phyloP scores from a whole-genome alignment of 2,888 invertebrate species.

The Heliconius cydno region DNA sequence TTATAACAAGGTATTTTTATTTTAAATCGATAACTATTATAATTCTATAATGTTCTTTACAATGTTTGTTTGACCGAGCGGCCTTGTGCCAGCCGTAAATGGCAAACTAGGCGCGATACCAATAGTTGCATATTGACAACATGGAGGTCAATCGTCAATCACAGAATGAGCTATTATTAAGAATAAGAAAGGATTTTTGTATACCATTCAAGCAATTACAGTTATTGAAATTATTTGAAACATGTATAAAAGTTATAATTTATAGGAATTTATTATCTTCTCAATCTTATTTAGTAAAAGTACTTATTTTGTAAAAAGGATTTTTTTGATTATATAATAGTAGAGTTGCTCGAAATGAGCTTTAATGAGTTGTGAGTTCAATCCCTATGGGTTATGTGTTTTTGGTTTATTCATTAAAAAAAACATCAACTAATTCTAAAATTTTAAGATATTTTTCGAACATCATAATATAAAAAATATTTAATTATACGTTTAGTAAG shows the following conservation, averaged over 20 bases:
- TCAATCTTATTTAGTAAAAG: too few species aligned
- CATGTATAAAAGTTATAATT: background rate
- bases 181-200: constrained; percentile 20
- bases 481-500: too few species aligned
- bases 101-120: constrained; percentile 37
- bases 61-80: constrained; percentile 40
- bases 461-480: too few species aligned
- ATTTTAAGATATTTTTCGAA: too few species aligned
- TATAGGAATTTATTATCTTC: too few species aligned
- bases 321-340: too few species aligned
- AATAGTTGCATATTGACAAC: constrained; percentile 33
- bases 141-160: constrained; percentile 35
- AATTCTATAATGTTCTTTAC: constrained; percentile 25
- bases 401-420: too few species aligned
- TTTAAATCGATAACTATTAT: constrained; percentile 28
- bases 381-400: too few species aligned
- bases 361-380: too few species aligned
- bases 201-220: background rate
- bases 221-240: background rate
- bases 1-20: constrained; percentile 19
- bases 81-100: constrained; percentile 42
- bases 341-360: too few species aligned
- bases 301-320: too few species aligned
- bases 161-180: constrained; percentile 1
- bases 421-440: too few species aligned